Conservation (phyloP, 1,140 invertebrate genomes). For the Brachionus sp. region DNA sequence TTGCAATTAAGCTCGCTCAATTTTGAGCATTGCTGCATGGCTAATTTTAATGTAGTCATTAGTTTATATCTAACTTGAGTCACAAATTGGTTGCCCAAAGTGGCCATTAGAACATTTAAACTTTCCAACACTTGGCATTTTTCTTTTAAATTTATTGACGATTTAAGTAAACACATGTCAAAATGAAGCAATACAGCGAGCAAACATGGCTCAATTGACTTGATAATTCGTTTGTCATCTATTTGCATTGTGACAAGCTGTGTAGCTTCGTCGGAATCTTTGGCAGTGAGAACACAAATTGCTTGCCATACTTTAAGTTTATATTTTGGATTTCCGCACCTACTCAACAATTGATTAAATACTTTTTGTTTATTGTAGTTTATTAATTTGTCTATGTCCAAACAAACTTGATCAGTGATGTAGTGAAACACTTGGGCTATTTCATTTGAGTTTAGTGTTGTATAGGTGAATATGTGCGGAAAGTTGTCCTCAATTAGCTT, state of each 20-base stretch:
- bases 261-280: conserved; percentile 31
- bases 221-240: conserved; percentile 8
- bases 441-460: conserved; percentile 20
- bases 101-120: conserved; percentile 27
- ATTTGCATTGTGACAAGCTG: background rate
- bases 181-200: conserved; percentile 31
- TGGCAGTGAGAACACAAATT: conserved; percentile 12
- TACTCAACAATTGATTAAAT: conserved; percentile 36
- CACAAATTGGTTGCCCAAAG: background rate
- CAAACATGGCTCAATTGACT: conserved; percentile 39
- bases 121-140: conserved; percentile 43
- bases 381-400: conserved; percentile 41
- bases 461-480: conserved; percentile 36
- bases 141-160: conserved; percentile 39
- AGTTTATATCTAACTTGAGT: conserved; percentile 36
- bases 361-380: conserved; percentile 38
- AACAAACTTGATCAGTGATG: conserved; percentile 27
- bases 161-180: conserved; percentile 44
- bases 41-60: conserved; percentile 33
- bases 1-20: conserved; percentile 41
- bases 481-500: conserved; percentile 43
- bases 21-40: conserved; percentile 38
- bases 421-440: conserved; percentile 38
- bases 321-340: conserved; percentile 36
- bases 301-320: conserved; percentile 40